A percentile compares a stretch with the other conserved stretches of the same genome.
These are phyloP conservation scores for Ondatra zibethicus DNA, from an alignment of 2,113 vertebrate species.

Conservation along the genomic window DNA sequence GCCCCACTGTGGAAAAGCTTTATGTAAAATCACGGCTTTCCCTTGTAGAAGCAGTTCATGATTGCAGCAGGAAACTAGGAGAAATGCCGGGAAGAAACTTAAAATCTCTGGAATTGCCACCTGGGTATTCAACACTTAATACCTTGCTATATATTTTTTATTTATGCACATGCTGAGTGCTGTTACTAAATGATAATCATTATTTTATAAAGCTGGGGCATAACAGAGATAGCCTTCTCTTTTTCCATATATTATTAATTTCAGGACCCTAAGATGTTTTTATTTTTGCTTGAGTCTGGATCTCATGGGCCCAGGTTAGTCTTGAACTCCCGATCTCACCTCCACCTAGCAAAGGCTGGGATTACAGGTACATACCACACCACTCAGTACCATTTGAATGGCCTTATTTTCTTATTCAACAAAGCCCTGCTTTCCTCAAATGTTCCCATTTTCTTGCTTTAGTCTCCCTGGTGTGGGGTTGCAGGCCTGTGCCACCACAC, in stretches of 20 bases:
- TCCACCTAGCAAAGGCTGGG: background rate
- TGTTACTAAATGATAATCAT: background rate
- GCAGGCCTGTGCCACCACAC: background rate
- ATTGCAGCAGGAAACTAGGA: background rate
- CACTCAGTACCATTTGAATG: background rate
- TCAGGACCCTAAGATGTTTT: background rate
- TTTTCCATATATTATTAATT: background rate
- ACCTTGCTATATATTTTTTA: background rate
- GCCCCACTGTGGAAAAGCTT: background rate
- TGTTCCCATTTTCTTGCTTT: background rate
- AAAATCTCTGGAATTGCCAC: background rate
- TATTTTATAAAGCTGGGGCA: background rate
- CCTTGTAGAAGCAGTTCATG: background rate
- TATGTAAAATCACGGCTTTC: background rate
- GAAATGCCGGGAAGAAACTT: background rate
- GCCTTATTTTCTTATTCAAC: background rate
- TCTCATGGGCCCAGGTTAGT: background rate
- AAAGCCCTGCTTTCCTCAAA: background rate
- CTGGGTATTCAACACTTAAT: background rate
- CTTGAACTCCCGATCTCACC: background rate
- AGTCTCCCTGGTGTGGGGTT: too few relatives aligned
- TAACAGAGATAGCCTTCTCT: background rate
- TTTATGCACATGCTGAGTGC: background rate
- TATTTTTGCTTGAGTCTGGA: background rate
- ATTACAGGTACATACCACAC: background rate